A percentile compares a stretch with the other conserved stretches of the same genome.
These are phyloP conservation scores for Gandaritis pyraliata DNA, from an alignment of 2,888 invertebrate species.

Conservation along the genomic window DNA sequence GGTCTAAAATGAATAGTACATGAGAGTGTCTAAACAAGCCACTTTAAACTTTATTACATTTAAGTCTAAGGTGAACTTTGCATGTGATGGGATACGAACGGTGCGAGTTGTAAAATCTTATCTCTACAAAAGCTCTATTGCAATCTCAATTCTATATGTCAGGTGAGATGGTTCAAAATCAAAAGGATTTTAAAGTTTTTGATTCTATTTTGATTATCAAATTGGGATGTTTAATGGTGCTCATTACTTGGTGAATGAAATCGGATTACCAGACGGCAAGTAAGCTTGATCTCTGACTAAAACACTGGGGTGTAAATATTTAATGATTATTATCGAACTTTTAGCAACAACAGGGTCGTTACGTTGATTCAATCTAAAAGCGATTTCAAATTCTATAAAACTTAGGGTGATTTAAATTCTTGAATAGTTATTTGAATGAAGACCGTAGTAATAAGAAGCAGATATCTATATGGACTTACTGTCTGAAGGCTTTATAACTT, in stretches of 20 bases:
- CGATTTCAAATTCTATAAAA: conserved; percentile 18
- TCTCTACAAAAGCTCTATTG: neutral
- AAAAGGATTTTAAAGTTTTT: conserved; percentile 5
- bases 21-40: conserved; percentile 46
- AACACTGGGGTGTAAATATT: conserved; percentile 63
- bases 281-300: conserved; percentile 69
- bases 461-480: conserved; percentile 3
- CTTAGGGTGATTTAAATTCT: neutral
- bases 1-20: conserved; percentile 69
- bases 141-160: conserved; percentile 18
- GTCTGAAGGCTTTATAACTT: conserved; percentile 27
- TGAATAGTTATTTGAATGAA: too few relatives aligned
- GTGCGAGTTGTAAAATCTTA: conserved; percentile 10
- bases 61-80: conserved; percentile 53
- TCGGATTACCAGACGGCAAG: conserved; percentile 71
- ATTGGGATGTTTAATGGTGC: conserved; percentile 67
- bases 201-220: conserved; percentile 44
- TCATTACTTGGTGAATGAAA: conserved; percentile 77
- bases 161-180: conserved; percentile 32
- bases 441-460: too few relatives aligned
- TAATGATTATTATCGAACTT: conserved; percentile 48
- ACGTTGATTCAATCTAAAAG: conserved; percentile 19
- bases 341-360: conserved; percentile 35
- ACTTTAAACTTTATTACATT: conserved; percentile 54
- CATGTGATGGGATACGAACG: conserved; percentile 37